Conservation (phyloP, 2,113 vertebrate genomes). For the Dipodomys merriami region DNA sequence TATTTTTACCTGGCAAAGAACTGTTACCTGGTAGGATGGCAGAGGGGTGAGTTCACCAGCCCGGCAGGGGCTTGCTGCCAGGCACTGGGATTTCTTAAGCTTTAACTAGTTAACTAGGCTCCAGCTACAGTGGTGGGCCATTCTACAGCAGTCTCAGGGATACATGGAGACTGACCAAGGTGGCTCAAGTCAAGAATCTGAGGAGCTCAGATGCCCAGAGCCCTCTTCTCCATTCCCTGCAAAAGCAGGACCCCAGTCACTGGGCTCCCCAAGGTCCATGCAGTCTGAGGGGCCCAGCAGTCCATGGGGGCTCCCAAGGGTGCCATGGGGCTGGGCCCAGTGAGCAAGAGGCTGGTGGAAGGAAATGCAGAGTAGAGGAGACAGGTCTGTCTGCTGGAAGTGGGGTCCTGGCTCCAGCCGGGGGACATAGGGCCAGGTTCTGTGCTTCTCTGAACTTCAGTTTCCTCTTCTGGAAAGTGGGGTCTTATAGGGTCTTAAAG, state of each 20-base stretch:
- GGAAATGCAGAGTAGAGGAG: background rate
- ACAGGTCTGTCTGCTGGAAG: background rate
- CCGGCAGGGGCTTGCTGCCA: background rate
- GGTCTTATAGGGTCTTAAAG: background rate
- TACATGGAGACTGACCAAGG: too few relatives aligned
- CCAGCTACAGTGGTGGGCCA: too few relatives aligned
- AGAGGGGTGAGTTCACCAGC: background rate
- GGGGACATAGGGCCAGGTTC: accelerated
- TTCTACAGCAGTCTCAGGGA: background rate
- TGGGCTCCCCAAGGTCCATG: background rate
- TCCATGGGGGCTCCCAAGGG: background rate
- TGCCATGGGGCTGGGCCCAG: background rate
- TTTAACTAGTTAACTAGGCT: background rate
- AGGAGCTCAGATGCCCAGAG: too few relatives aligned
- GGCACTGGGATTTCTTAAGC: background rate
- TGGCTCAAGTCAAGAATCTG: too few relatives aligned
- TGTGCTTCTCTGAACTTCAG: background rate
- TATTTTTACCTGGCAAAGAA: background rate
- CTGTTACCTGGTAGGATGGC: background rate
- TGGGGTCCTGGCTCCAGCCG: background rate
- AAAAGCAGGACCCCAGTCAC: background rate
- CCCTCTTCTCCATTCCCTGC: background rate
- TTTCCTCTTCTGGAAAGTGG: background rate
- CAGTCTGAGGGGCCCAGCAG: background rate
- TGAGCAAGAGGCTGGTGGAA: background rate